Conservation (phyloP, 35 echinoderm and acorn worm species). For the Lytechinus pictus region DNA sequence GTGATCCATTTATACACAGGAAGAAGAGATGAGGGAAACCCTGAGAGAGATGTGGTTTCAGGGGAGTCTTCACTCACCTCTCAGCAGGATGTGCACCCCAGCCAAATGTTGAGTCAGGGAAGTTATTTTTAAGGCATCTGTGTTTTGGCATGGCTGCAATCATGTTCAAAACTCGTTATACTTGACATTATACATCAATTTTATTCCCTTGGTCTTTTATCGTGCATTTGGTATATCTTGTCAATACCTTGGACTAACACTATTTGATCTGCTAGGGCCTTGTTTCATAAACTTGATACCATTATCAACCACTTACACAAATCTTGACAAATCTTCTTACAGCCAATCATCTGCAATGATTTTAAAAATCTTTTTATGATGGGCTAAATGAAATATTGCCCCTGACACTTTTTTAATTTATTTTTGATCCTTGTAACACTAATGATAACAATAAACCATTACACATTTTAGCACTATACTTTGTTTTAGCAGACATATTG, state of each 20-base stretch:
- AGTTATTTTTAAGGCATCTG: background rate
- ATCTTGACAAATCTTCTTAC: no score
- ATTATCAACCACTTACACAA: no score
- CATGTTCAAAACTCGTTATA: background rate
- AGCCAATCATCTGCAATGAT: no score
- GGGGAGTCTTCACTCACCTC: conserved; percentile 7
- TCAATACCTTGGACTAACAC: background rate
- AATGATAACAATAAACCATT: background rate
- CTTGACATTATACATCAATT: background rate
- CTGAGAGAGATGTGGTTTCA: background rate
- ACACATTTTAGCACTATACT: background rate
- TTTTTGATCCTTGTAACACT: background rate
- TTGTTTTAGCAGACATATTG: background rate
- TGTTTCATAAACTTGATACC: no score
- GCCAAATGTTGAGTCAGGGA: conserved; percentile 8
- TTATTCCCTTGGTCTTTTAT: background rate
- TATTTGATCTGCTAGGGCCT: background rate
- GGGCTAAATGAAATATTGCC: no score
- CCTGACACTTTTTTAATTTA: background rate
- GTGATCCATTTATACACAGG: background rate
- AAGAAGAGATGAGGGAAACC: background rate
- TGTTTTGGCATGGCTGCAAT: background rate
- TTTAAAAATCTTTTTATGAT: no score
- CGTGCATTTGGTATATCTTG: background rate
- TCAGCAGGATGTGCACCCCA: background rate